phyloP scores from a whole-genome alignment of 2,888 invertebrate genomes.

The Netelia inedita region DNA sequence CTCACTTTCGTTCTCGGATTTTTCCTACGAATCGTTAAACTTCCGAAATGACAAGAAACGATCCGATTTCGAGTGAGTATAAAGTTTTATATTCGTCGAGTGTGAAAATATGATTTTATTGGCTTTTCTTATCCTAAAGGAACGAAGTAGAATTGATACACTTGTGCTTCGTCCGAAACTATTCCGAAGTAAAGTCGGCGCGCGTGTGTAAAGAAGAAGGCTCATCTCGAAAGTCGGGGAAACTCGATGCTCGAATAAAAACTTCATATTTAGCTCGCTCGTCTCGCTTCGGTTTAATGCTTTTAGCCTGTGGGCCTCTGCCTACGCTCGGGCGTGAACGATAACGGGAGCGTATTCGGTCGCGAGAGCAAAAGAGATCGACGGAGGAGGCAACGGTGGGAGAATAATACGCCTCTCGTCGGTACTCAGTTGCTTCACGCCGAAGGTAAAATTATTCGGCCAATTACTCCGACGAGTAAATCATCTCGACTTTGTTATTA shows the following conservation, averaged over 20 bases:
- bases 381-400: neutral
- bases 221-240: conserved; percentile 39
- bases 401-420: conserved; percentile 9
- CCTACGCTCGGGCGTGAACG: conserved; percentile 38
- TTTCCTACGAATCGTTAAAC: too few species aligned
- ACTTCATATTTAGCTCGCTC: neutral
- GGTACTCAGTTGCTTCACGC: conserved; percentile 33
- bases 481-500: conserved; percentile 33
- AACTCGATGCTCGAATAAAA: conserved; percentile 42
- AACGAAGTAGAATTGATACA: conserved; percentile 22
- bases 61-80: too few species aligned
- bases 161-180: conserved; percentile 27
- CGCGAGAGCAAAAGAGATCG: conserved; percentile 1
- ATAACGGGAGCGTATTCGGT: conserved; percentile 46
- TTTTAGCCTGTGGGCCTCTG: neutral
- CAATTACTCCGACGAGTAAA: conserved; percentile 43
- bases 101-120: neutral
- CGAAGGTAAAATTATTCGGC: conserved; percentile 32
- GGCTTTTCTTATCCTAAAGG: neutral
- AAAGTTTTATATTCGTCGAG: neutral
- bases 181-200: neutral
- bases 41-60: neutral
- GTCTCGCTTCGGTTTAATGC: conserved; percentile 32
- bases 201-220: neutral
- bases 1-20: too few species aligned